Conservation (phyloP, 2,888 invertebrate genomes). For the Belgica antarctica region DNA sequence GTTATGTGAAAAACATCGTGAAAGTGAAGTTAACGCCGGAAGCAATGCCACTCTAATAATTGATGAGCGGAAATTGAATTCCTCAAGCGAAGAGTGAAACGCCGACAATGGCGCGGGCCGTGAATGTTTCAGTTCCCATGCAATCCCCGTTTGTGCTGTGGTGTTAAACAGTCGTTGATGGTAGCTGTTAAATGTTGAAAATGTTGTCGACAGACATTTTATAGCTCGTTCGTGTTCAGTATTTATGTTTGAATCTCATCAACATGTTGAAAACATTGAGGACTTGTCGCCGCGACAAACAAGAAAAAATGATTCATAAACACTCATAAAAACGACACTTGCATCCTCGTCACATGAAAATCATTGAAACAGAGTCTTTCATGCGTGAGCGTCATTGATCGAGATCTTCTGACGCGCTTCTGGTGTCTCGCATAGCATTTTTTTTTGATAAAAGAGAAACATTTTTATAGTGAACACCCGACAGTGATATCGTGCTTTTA, state of each 20-base stretch:
- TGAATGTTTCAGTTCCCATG: no score
- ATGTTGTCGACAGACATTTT: background rate
- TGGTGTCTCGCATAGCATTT: background rate
- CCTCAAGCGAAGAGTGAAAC: background rate
- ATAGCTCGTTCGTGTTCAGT: background rate
- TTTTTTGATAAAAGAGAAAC: constrained; percentile 14
- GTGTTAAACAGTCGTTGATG: background rate
- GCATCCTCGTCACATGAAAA: background rate
- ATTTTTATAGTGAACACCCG: background rate
- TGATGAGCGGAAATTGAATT: constrained; percentile 8
- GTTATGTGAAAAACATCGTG: background rate
- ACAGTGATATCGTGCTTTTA: background rate
- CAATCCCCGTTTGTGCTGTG: background rate
- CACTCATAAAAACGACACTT: constrained; percentile 10
- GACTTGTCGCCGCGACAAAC: background rate
- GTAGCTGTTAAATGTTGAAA: background rate
- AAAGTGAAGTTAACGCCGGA: background rate
- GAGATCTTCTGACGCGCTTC: no score
- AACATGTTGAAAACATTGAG: background rate
- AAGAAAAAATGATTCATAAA: constrained; percentile 12
- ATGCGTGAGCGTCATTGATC: background rate
- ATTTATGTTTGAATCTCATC: constrained; percentile 6
- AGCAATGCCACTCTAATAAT: no score
- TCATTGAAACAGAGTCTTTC: background rate
- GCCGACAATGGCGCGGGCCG: background rate